phyloP scores from a whole-genome alignment of 2,113 vertebrate species.

The Pongo abelii region DNA sequence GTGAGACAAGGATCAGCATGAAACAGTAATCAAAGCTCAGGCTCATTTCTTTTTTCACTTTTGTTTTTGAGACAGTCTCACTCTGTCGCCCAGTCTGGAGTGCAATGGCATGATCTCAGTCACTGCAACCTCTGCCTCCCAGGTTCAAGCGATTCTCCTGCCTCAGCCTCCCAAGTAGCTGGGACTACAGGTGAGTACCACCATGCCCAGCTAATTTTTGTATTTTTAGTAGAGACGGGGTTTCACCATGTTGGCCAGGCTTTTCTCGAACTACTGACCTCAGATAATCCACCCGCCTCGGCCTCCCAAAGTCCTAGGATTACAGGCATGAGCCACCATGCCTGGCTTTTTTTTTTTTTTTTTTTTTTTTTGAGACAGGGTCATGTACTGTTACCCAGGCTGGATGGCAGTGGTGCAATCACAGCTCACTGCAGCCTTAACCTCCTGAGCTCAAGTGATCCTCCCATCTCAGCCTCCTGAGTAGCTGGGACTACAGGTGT shows the following conservation, averaged over 20 bases:
- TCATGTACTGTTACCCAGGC: background rate
- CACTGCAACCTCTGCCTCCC: background rate
- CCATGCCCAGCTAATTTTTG: background rate
- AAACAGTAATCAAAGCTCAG: too few relatives aligned
- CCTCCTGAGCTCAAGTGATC: too few relatives aligned
- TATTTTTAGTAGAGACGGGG: background rate
- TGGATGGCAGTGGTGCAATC: background rate
- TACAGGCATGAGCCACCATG: background rate
- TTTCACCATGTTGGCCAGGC: background rate
- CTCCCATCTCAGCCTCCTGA: background rate
- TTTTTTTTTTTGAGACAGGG: background rate
- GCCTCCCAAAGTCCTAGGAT: background rate
- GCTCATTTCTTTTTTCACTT: background rate
- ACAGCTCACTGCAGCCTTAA: background rate
- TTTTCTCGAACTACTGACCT: background rate
- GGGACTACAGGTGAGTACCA: background rate
- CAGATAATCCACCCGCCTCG: background rate
- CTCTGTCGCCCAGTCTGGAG: background rate
- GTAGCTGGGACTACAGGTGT: background rate
- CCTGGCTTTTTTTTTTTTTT: too few relatives aligned
- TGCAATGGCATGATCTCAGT: background rate
- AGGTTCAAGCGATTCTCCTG: too few relatives aligned
- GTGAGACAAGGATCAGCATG: rapidly evolving
- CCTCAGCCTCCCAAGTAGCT: background rate
- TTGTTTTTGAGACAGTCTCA: background rate